Conservation (phyloP, 2,797 vertebrate species). For the Hyperoplus immaculatus region DNA sequence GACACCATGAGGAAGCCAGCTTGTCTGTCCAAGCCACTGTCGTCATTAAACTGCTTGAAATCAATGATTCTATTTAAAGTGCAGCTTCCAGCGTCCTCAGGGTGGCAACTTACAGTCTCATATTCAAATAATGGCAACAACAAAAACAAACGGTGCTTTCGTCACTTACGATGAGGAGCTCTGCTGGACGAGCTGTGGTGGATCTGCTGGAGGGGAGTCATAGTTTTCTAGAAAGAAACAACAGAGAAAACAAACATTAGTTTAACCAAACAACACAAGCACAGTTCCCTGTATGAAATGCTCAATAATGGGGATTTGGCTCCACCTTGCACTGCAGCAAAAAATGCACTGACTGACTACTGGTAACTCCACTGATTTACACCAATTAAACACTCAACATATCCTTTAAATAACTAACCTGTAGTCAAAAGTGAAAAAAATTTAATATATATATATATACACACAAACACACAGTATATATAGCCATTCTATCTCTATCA, state of each 20-base stretch:
- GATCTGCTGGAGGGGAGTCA: conserved; percentile 77
- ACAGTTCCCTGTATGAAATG: not conserved
- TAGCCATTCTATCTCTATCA: too few relatives aligned
- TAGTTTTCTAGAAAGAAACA: conserved; percentile 78
- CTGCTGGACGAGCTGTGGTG: conserved; percentile 77
- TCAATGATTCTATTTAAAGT: not conserved
- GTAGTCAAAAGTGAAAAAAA: not conserved
- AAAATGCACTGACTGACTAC: not conserved
- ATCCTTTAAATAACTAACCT: not conserved
- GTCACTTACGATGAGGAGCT: conserved; percentile 88
- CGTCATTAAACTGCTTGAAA: not conserved
- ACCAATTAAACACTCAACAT: not conserved
- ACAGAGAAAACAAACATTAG: conserved; percentile 16
- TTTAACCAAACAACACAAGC: not conserved
- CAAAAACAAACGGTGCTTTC: not conserved
- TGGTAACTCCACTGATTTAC: not conserved
- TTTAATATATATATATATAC: too few relatives aligned
- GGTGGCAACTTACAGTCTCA: not conserved
- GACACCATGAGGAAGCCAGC: not conserved
- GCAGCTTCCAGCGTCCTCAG: not conserved
- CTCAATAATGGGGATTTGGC: not conserved
- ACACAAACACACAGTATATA: too few relatives aligned
- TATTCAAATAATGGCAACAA: not conserved
- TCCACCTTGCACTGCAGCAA: not conserved
- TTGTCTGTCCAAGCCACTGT: not conserved